phyloP scores from a whole-genome alignment of 2,113 vertebrate genomes.

The Beaufortia kweichowensis region DNA sequence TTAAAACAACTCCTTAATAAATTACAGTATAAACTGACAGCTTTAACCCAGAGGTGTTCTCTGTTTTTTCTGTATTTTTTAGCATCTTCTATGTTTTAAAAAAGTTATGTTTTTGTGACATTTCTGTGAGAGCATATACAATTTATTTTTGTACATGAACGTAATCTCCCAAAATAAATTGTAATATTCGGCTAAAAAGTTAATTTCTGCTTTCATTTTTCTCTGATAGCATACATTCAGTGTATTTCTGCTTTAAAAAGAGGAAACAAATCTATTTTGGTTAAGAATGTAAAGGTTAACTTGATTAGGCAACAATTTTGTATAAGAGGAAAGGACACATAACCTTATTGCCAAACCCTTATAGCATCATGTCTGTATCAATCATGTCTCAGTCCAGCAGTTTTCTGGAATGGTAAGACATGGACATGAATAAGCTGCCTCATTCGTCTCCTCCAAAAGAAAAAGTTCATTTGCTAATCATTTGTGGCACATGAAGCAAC shows the following conservation, averaged over 20 bases:
- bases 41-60: background rate
- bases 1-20: background rate
- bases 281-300: background rate
- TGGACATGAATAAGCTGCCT: slow-evolving; percentile 19
- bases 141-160: too few species aligned
- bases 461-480: slow-evolving; percentile 42
- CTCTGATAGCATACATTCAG: background rate
- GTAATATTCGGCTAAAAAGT: too few species aligned
- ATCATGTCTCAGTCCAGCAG: slow-evolving; percentile 23
- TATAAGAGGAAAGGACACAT: background rate
- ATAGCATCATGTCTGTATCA: slow-evolving; percentile 18
- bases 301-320: background rate
- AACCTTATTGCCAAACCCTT: slow-evolving; percentile 2
- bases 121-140: background rate
- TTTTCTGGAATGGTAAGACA: slow-evolving; percentile 16
- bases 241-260: background rate
- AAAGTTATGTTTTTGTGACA: background rate
- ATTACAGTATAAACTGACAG: background rate
- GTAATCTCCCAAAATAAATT: too few species aligned
- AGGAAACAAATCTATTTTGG: background rate
- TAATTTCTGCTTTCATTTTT: background rate
- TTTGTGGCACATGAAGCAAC: slow-evolving; percentile 37
- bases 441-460: background rate
- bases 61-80: background rate
- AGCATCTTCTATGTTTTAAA: background rate